These are phyloP conservation scores for Haliaeetus leucogaster DNA, from an alignment of 2,113 vertebrate genomes.

Conservation along the genomic window DNA sequence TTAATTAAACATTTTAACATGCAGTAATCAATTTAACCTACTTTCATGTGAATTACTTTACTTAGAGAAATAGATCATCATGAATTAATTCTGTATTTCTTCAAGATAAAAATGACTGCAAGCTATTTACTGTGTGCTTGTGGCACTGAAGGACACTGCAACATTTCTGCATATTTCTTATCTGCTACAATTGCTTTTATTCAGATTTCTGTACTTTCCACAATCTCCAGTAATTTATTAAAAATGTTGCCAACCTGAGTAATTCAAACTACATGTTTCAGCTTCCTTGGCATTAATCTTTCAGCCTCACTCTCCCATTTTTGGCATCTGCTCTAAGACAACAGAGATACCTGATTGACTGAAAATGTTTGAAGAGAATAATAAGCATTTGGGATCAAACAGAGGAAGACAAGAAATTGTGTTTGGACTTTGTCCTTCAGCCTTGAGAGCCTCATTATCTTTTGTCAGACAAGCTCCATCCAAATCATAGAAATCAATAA, in stretches of 20 bases:
- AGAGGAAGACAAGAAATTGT: background rate
- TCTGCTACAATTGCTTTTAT: background rate
- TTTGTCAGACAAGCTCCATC: background rate
- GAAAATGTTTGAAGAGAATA: background rate
- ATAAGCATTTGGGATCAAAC: background rate
- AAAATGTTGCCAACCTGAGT: background rate
- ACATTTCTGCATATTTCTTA: background rate
- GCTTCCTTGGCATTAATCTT: background rate
- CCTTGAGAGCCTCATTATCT: background rate
- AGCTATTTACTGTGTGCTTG: background rate
- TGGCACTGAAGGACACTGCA: background rate
- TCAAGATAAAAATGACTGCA: background rate
- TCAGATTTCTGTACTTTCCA: background rate
- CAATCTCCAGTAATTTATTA: background rate
- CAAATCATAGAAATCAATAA: background rate
- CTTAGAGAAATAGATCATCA: background rate
- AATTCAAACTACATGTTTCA: background rate
- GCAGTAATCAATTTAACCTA: background rate
- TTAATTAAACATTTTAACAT: background rate
- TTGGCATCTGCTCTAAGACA: background rate
- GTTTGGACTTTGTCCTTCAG: background rate
- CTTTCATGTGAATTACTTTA: background rate
- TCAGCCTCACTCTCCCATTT: background rate
- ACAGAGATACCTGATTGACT: background rate
- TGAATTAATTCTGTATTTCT: background rate